These are phyloP conservation scores for Mastomys coucha DNA, from an alignment of 2,113 vertebrate species.

Conservation along the genomic window DNA sequence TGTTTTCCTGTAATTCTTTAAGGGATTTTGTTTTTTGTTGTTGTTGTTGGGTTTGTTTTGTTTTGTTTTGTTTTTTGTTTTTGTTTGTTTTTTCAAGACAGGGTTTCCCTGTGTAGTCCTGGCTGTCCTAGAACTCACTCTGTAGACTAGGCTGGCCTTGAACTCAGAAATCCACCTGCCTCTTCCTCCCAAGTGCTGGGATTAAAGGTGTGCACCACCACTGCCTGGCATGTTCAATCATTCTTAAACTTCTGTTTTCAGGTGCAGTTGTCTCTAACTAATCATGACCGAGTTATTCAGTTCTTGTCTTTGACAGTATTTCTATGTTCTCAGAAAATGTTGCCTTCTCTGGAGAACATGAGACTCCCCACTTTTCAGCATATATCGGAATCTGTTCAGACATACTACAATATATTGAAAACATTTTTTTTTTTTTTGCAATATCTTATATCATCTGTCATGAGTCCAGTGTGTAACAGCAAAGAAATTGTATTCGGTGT, in stretches of 20 bases:
- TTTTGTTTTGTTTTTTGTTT: too few relatives aligned
- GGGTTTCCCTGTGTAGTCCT: too few relatives aligned
- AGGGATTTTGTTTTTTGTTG: too few relatives aligned
- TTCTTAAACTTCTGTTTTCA: background rate
- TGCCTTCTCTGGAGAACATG: background rate
- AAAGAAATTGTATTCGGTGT: background rate
- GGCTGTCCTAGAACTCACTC: too few relatives aligned
- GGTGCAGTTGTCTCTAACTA: background rate
- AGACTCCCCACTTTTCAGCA: background rate
- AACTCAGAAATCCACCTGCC: too few relatives aligned
- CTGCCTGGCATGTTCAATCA: too few relatives aligned
- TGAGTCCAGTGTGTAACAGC: background rate
- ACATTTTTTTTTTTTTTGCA: background rate
- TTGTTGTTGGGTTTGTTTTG: too few relatives aligned
- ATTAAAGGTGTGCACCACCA: too few relatives aligned
- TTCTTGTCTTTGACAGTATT: background rate
- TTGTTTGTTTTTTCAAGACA: too few relatives aligned
- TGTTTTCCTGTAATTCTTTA: too few relatives aligned
- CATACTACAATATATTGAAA: background rate
- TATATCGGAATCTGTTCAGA: background rate
- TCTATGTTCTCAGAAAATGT: background rate
- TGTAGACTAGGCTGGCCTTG: too few relatives aligned
- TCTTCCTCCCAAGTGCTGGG: too few relatives aligned
- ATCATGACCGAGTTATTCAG: background rate
- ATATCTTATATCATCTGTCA: background rate